These are phyloP conservation scores for Hyposoter didymator DNA, from an alignment of 2,888 invertebrate genomes.

Conservation along the genomic window DNA sequence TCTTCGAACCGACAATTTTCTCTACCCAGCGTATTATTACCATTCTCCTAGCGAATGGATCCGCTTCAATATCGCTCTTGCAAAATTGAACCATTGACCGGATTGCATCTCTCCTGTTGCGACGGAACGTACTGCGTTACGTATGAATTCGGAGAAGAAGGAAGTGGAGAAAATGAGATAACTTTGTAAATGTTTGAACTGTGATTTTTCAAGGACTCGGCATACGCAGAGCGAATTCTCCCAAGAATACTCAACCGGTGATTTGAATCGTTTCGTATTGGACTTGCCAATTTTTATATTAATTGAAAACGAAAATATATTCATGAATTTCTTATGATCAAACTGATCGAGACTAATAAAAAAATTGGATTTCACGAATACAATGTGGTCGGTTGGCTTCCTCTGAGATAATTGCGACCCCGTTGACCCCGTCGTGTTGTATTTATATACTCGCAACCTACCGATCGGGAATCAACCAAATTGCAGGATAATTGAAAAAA, in stretches of 20 bases:
- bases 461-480: background rate
- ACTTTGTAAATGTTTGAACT: background rate
- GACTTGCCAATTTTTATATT: background rate
- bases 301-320: background rate
- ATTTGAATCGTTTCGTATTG: background rate
- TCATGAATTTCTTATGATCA: too few relatives aligned
- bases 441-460: background rate
- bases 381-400: background rate
- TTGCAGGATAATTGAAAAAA: background rate
- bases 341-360: too few relatives aligned
- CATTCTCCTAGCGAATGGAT: conserved; percentile 35
- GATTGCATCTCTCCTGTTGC: background rate
- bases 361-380: too few relatives aligned
- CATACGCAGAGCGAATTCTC: background rate
- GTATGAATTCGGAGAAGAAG: background rate
- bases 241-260: background rate
- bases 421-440: background rate
- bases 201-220: background rate
- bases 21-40: conserved; percentile 27
- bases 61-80: conserved; percentile 1
- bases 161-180: background rate
- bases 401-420: background rate
- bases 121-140: background rate
- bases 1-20: conserved; percentile 40
- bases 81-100: conserved; percentile 9